These are phyloP conservation scores for Lymantria dispar DNA, from an alignment of 2,888 invertebrate species.

Conservation along the genomic window DNA sequence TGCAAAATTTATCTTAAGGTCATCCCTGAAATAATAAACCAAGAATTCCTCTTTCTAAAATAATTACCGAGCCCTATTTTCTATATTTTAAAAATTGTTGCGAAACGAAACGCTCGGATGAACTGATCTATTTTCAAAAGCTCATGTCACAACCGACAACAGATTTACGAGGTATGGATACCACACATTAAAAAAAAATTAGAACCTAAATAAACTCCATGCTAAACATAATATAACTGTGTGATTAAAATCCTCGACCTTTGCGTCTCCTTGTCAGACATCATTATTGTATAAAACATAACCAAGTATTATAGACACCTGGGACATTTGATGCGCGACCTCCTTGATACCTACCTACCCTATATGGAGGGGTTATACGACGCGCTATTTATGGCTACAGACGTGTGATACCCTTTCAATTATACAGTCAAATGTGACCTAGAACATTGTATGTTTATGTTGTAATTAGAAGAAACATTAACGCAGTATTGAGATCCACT, in stretches of 20 bases:
- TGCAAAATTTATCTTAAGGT: no score
- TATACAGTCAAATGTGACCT: conserved; percentile 44
- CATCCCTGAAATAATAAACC: no score
- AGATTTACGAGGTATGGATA: no score
- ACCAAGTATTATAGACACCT: conserved; percentile 13
- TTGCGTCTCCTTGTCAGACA: background rate
- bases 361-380: conserved; percentile 44
- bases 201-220: no score
- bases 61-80: no score
- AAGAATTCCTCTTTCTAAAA: no score
- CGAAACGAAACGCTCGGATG: no score
- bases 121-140: no score
- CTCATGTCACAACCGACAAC: no score
- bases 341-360: conserved; percentile 30
- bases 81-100: no score
- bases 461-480: background rate
- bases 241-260: conserved; percentile 1
- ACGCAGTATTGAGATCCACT: background rate
- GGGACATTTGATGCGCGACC: conserved; percentile 20
- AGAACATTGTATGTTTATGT: conserved; percentile 23
- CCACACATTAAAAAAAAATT: no score
- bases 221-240: no score
- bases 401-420: conserved; percentile 41
- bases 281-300: conserved; percentile 5
- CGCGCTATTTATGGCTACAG: conserved; percentile 42